Evolutionary conservation across 2,888 invertebrate genomes (phyloP), one percentile per base, ranked within the genome.

Genomic region (Mesochorus sp.): DNA sequence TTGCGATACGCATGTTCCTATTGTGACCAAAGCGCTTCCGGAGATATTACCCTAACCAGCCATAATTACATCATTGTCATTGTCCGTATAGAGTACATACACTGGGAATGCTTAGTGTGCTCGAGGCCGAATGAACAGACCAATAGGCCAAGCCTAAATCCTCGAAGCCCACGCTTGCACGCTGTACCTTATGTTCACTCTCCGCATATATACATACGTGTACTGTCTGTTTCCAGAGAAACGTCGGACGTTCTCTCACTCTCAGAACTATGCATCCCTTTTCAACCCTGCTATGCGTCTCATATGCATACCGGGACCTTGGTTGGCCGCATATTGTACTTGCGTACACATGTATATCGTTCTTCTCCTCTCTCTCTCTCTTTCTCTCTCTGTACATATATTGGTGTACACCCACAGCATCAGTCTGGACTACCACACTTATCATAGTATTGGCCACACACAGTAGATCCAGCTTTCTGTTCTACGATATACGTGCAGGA

Each of bases 11-110:
- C 74, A 17, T 28, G 34, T 68, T 84, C 82, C 85, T 81, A 84
- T 82, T 85, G 85, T 86, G 82, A 80, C 81, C 83, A 81, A 82
- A 80, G 72, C 80, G 81, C 79, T 81, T 80, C 39, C 80, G 39
- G 85, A 84, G 84, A 86, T 88, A 88, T 88, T 87, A 87, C 86
- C 85, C 88, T 87, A 88, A 88, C 87, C 84, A 85, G 83, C 85
- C 85, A 82, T 88, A 88, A 88, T 88, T 88, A 87, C 85, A 85
- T 88, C 87, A 87, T 87, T 86, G 86, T 88, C 87, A 88, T 88
- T 88, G 88, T 88, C 86, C 84, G 71, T 82, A 79, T 70, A 71
- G 72, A n/a, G n/a, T n/a, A n/a, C 71, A 71, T 67, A 74, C 82
- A 80, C 73, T 79, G 62, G 68, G 61, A 71, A 71, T 76, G 77